Evolutionary conservation across 2,113 vertebrate species (phyloP).

Genomic region (Cariama cristata): DNA sequence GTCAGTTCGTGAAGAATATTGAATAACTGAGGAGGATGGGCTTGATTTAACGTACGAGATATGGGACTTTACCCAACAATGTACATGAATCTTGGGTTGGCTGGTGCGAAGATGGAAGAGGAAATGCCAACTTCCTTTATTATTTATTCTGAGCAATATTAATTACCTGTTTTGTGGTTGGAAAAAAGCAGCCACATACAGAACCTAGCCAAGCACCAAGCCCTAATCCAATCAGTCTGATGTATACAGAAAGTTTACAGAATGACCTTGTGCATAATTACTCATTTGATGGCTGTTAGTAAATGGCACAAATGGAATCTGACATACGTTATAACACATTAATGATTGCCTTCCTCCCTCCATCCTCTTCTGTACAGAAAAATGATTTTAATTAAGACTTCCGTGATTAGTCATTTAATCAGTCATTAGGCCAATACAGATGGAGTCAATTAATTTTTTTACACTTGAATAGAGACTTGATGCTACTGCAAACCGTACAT

Average conservation of each 20-base stretch:
- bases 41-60: not conserved
- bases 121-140: constrained; percentile 30
- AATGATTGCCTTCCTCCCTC: constrained; percentile 66
- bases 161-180: constrained; percentile 7
- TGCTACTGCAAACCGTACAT: constrained; percentile 41
- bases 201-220: constrained; percentile 23
- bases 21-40: not conserved
- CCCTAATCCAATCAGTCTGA: constrained; percentile 17
- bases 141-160: constrained; percentile 25
- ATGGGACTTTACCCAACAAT: not conserved
- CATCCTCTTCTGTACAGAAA: constrained; percentile 61
- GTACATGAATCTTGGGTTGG: not conserved
- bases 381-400: constrained; percentile 80
- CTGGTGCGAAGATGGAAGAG: not conserved
- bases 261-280: constrained; percentile 65
- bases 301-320: constrained; percentile 54
- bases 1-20: not conserved
- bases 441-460: constrained; percentile 76
- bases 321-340: constrained; percentile 55
- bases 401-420: constrained; percentile 80
- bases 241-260: not conserved
- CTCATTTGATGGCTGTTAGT: constrained; percentile 59
- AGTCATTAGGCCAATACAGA: constrained; percentile 80
- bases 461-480: constrained; percentile 73
- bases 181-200: not conserved